Evolutionary conservation across 2,797 vertebrate genomes (phyloP).

Genomic region (Pipistrellus pipistrellus): DNA sequence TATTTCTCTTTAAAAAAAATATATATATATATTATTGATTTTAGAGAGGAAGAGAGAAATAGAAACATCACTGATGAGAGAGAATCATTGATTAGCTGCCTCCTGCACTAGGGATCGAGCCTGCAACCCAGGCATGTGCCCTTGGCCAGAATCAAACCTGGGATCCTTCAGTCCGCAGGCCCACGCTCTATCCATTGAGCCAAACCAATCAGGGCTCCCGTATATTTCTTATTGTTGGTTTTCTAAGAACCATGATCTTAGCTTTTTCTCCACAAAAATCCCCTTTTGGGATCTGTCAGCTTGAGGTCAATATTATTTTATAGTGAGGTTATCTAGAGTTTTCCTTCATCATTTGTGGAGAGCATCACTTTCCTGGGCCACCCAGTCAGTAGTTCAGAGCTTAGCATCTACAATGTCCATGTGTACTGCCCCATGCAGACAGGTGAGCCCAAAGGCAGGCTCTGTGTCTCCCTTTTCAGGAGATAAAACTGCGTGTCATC

Average conservation of each 20-base stretch:
- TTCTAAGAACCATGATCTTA: not conserved
- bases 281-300: not conserved
- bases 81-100: no score
- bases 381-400: not conserved
- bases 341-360: not conserved
- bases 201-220: no score
- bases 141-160: no score
- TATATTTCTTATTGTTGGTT: not conserved
- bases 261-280: not conserved
- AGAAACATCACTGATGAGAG: no score
- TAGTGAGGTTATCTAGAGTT: not conserved
- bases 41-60: no score
- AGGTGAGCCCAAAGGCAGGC: not conserved
- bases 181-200: no score
- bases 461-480: not conserved
- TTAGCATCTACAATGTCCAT: not conserved
- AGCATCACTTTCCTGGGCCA: not conserved
- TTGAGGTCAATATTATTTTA: constrained; percentile 11
- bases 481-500: not conserved
- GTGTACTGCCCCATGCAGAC: not conserved
- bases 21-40: no score
- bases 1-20: no score
- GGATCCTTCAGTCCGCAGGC: no score
- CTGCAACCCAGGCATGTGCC: no score
- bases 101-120: no score